A percentile compares a stretch with the other conserved stretches of the same genome.
phyloP scores from a whole-genome alignment of 2,888 invertebrate species.

The Phalera bucephala region DNA sequence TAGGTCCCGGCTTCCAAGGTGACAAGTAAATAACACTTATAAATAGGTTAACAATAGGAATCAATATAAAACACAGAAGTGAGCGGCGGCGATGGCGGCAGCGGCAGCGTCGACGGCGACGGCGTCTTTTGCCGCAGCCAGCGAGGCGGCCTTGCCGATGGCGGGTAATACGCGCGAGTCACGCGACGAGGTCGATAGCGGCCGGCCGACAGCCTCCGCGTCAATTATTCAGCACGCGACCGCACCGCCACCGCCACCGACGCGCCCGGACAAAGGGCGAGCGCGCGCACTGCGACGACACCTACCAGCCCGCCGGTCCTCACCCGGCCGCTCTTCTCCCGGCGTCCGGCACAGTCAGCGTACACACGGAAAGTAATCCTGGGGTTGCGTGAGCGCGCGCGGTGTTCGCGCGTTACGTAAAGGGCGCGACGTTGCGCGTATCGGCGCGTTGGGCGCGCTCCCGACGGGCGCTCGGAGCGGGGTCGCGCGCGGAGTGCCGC shows the following conservation, averaged over 20 bases:
- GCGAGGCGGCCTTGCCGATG: slow-evolving; percentile 77
- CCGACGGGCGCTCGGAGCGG: slow-evolving; percentile 77
- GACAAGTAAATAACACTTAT: slow-evolving; percentile 24
- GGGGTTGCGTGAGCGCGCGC: slow-evolving; percentile 47
- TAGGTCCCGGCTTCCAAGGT: slow-evolving; percentile 2
- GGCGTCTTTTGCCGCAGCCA: slow-evolving; percentile 63
- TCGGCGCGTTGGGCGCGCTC: slow-evolving; percentile 70
- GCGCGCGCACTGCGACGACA: slow-evolving; percentile 64
- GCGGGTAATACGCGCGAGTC: slow-evolving; percentile 62
- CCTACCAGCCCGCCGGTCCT: slow-evolving; percentile 69
- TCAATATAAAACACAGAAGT: slow-evolving; percentile 29
- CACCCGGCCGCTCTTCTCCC: slow-evolving; percentile 46
- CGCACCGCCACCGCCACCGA: slow-evolving; percentile 53
- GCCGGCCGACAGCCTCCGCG: slow-evolving; percentile 74
- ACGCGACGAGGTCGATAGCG: slow-evolving; percentile 82
- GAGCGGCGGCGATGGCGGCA: slow-evolving; percentile 45
- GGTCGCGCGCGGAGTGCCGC: slow-evolving; percentile 80
- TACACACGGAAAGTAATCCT: slow-evolving; percentile 58
- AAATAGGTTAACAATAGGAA: slow-evolving; percentile 28
- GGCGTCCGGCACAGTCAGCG: slow-evolving; percentile 53
- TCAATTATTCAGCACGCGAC: slow-evolving; percentile 77
- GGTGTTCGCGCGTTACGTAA: slow-evolving; percentile 78
- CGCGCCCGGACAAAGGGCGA: slow-evolving; percentile 64
- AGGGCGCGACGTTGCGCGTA: slow-evolving; percentile 72
- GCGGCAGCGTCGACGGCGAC: slow-evolving; percentile 47